Conservation (phyloP, 2,888 invertebrate species). For the Sinhomidia bicolor region DNA sequence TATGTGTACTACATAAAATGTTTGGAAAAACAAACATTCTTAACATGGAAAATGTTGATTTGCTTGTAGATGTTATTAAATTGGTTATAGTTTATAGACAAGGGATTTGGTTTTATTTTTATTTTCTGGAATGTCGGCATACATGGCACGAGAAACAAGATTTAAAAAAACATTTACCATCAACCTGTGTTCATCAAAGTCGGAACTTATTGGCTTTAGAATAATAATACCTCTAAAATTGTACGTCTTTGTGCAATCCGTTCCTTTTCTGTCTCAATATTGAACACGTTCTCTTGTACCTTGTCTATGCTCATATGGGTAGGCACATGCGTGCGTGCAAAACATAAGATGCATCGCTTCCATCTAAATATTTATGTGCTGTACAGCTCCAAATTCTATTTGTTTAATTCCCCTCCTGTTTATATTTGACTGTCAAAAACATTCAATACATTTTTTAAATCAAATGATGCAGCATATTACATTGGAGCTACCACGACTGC, state of each 20-base stretch:
- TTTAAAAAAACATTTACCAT: too few relatives aligned
- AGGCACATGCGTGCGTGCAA: too few relatives aligned
- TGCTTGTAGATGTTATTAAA: not conserved
- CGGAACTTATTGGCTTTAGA: too few relatives aligned
- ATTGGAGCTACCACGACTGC: not conserved
- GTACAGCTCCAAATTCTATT: not conserved
- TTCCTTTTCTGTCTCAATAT: too few relatives aligned
- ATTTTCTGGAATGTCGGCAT: slow-evolving; percentile 17
- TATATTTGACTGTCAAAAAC: slow-evolving; percentile 15
- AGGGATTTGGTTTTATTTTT: not conserved
- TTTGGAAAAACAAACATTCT: slow-evolving; percentile 45
- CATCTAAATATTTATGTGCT: not conserved
- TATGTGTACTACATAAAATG: slow-evolving; percentile 6
- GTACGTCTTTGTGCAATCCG: too few relatives aligned
- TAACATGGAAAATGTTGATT: not conserved
- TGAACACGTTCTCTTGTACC: too few relatives aligned
- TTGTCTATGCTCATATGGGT: too few relatives aligned
- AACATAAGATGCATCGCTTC: not conserved
- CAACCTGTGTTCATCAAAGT: too few relatives aligned
- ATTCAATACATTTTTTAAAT: not conserved
- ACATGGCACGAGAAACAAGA: too few relatives aligned
- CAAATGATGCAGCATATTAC: too few relatives aligned
- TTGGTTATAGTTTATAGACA: not conserved
- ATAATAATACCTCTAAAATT: too few relatives aligned
- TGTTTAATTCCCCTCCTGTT: not conserved